A percentile compares a stretch with the other conserved stretches of the same genome.
These are phyloP conservation scores for Gryllus longicercus DNA, from an alignment of 2,888 invertebrate species.

Conservation along the genomic window DNA sequence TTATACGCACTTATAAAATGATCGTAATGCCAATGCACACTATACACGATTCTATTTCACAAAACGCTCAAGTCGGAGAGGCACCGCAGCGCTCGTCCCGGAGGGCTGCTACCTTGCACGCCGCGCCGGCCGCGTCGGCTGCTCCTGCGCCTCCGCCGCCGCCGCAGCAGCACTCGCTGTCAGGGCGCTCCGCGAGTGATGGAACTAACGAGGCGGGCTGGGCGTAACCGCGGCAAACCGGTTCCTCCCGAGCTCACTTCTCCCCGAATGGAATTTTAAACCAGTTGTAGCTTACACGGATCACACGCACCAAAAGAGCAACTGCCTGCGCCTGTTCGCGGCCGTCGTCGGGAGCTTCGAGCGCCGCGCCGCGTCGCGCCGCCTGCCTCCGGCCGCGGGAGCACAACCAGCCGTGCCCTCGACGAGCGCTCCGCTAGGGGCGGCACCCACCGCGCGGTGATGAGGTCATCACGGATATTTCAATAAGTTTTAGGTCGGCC, in stretches of 20 bases:
- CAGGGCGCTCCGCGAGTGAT: background rate
- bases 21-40: too few relatives aligned
- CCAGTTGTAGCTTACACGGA: constrained; percentile 17
- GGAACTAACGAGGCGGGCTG: background rate
- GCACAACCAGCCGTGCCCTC: background rate
- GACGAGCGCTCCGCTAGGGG: background rate
- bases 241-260: constrained; percentile 6
- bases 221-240: constrained; percentile 17
- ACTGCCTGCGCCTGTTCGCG: background rate
- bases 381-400: background rate
- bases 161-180: background rate
- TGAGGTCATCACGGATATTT: too few relatives aligned
- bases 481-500: too few relatives aligned
- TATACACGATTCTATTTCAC: too few relatives aligned
- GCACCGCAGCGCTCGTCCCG: too few relatives aligned
- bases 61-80: too few relatives aligned
- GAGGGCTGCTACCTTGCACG: too few relatives aligned
- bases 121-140: too few relatives aligned
- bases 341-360: background rate
- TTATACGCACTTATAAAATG: too few relatives aligned
- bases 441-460: too few relatives aligned
- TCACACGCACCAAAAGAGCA: constrained; percentile 10
- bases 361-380: background rate
- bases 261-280: constrained; percentile 8
- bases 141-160: background rate